Base-by-base conservation (phyloP, 2,888 invertebrate genomes). In the Caenorhabditis sp. region DNA sequence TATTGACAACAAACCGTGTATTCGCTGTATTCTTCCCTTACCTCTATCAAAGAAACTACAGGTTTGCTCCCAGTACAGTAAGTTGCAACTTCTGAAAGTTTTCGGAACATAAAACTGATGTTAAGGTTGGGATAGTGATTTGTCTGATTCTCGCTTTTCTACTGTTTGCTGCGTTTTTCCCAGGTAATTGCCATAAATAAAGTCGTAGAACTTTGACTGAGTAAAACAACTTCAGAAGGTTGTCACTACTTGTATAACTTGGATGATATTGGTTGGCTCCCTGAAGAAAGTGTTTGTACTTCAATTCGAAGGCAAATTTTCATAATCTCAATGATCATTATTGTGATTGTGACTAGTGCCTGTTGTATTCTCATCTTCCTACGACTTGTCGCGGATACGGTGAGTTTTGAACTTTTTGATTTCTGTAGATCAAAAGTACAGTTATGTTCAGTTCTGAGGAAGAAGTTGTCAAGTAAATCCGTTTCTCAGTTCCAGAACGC, bases 241-340 rank as follows among this genome's bases (percentile, higher is more conserved):
- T 79, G 79, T 55, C 79, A 79, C 20, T 79, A 71, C 18, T 22
- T 79, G 26, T 79, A 67, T 20, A 60, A 56, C 24, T 40, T 79
- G 32, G 26, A 71, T 32, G 28, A 53, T 22, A 56, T 79, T 13
- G 79, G 79, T 8, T 79, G 71, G 70, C 40, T 71, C 6, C 79
- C 79, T 0, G 79, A 79, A 44, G 28, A 79, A 11, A 65, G 65
- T 28, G n/a, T 79, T 5, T 79, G 79, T 44, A 65, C 79, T 15
- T 47, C 64, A 9, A 22, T 71, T n/a, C 70, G 58, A 9, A 64
- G 71, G 37, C 58, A 51, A 5, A 74, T 74, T 35, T 79, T 79
- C 18, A 65, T 79, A 20, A 20, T 64, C 11, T 70, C 70, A 0
- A 70, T 78, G 67, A 53, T 65, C 44, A 65, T 67, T 8, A 64